Base-by-base conservation (phyloP, 1,140 invertebrate species). In the Helicorthomorpha holstii region DNA sequence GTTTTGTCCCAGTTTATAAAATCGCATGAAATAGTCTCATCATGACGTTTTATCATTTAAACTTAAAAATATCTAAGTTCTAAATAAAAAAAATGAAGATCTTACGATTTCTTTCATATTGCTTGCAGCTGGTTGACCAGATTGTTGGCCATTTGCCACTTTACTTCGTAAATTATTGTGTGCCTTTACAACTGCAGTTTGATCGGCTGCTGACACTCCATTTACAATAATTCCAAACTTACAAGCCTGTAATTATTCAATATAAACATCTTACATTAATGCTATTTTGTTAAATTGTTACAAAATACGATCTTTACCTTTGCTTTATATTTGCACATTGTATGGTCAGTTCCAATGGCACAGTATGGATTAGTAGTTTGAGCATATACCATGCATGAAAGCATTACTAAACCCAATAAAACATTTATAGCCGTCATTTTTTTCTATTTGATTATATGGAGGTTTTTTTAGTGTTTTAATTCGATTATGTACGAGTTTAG, bases 101-200 rank as follows among this genome's bases (percentile, higher is more conserved):
- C 83, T 53, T 88, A 60, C 59, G 54, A 60, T 53, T 42, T 58
- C 57, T 48, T 52, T 46, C 58, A 60, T 60, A 49, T 60, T 59
- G 12, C 53, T 26, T 27, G 59, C 58, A 19, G 56, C 43, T 21
- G 59, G 59, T 27, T 60, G 57, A n/a, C 56, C 57, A 27, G 42
- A 43, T 26, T 58, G 51, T 54, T 55, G 47, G 34, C 59, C 59
- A 23, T 50, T 46, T 10, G 59, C 58, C 14, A 59, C 47, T 48
- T 50, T 50, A 34, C 56, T 48, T 26, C 59, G 19, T 21, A 60
- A 34, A 24, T 42, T 27, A 48, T 60, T 60, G 21, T 60, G 59
- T 1, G 48, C 19, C 4, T 21, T 25, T 22, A 46, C 19, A 25
- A 46, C 19, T 7, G 19, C 44, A 46, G 4, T 22, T 10, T 7